These are phyloP conservation scores for Drosophila fuyamai DNA, from an alignment of 1,140 invertebrate genomes.

Conservation along the genomic window DNA sequence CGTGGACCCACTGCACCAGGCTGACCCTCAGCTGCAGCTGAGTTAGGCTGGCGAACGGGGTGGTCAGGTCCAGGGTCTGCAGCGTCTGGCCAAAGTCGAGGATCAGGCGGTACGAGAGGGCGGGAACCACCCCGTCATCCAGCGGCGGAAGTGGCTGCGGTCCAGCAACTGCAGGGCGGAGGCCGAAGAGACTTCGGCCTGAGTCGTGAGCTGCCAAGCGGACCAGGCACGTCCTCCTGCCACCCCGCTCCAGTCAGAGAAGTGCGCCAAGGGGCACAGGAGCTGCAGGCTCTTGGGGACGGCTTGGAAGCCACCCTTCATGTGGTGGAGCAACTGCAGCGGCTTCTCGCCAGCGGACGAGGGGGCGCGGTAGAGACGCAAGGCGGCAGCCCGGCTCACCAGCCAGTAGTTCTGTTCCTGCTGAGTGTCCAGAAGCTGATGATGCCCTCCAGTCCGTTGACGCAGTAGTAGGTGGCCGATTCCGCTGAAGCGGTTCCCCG, in stretches of 20 bases:
- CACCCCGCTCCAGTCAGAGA: conserved; percentile 48
- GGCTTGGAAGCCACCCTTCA: neutral
- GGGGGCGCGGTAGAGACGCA: conserved; percentile 41
- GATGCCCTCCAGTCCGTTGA: conserved; percentile 49
- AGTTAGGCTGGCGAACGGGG: conserved; percentile 62
- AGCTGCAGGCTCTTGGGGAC: conserved; percentile 45
- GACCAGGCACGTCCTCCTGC: conserved; percentile 3
- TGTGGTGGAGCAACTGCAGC: conserved; percentile 13
- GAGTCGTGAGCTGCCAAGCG: neutral
- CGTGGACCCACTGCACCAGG: too few species aligned
- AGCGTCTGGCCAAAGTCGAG: conserved; percentile 51
- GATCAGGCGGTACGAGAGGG: conserved; percentile 88
- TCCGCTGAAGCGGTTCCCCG: conserved; percentile 15
- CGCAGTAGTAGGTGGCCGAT: conserved; percentile 58
- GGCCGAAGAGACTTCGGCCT: neutral
- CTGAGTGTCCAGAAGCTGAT: conserved; percentile 92
- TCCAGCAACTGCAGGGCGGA: conserved; percentile 40
- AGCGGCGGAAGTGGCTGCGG: neutral
- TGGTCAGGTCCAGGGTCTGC: conserved; percentile 51
- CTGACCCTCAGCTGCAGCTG: conserved; percentile 88
- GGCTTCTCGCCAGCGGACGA: neutral
- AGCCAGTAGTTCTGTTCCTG: conserved; percentile 92
- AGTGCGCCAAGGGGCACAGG: conserved; percentile 36
- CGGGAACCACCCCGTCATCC: conserved; percentile 88
- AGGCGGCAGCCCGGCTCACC: conserved; percentile 86